Conservation (phyloP, 2,797 vertebrate genomes). For the Diglossa cyanea region DNA sequence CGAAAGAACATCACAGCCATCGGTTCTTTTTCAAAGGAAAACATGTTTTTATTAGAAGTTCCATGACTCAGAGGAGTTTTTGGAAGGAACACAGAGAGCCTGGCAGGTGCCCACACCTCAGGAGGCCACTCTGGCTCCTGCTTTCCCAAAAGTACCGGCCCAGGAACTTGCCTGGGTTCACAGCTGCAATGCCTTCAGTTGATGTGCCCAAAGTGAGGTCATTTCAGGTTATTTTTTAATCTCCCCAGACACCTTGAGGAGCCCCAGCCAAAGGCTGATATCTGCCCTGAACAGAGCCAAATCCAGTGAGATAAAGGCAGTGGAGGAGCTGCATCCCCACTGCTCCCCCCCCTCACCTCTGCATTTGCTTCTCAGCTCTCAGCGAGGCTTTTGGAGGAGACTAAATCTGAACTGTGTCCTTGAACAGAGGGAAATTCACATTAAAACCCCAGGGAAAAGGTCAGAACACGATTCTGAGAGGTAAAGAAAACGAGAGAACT, state of each 20-base stretch:
- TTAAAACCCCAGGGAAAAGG: constrained; percentile 59
- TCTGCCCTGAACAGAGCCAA: background rate
- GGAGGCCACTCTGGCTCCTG: background rate
- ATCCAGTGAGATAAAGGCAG: background rate
- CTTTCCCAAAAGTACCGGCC: background rate
- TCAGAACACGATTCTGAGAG: constrained; percentile 19
- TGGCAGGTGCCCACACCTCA: background rate
- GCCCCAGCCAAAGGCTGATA: background rate
- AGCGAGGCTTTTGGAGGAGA: background rate
- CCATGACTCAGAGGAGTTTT: background rate
- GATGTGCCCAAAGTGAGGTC: background rate
- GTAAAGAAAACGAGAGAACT: constrained; percentile 41
- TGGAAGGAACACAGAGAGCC: background rate
- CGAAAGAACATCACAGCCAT: background rate
- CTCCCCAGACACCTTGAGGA: background rate
- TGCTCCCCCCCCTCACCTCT: background rate
- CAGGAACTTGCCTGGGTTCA: background rate
- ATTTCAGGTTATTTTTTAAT: background rate
- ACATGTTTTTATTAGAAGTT: constrained; percentile 24
- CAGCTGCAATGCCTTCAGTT: background rate
- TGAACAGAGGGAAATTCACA: constrained; percentile 45
- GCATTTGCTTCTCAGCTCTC: background rate
- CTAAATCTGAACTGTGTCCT: constrained; percentile 10
- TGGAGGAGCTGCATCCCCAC: background rate
- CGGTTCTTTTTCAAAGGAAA: background rate